These are phyloP conservation scores for Phymatocera aterrima DNA, from an alignment of 2,888 invertebrate species.

Conservation along the genomic window DNA sequence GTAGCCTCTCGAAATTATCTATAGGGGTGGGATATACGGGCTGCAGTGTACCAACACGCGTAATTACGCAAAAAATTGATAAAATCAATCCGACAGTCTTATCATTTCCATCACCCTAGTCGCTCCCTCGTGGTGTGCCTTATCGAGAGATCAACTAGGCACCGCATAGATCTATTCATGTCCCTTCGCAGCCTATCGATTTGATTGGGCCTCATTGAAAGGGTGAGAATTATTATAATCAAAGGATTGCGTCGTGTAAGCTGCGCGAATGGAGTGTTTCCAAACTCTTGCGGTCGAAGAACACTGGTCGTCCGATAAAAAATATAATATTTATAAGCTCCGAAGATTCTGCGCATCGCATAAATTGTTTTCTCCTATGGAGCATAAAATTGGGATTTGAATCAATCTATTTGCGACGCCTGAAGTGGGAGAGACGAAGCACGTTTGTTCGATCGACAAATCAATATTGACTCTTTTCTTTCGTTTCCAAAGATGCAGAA, in stretches of 20 bases:
- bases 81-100: conserved; percentile 66
- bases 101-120: conserved; percentile 68
- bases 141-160: conserved; percentile 70
- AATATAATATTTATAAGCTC: too few relatives aligned
- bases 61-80: conserved; percentile 73
- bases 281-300: too few relatives aligned
- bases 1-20: conserved; percentile 11
- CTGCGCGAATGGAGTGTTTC: conserved; percentile 27
- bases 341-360: too few relatives aligned
- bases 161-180: too few relatives aligned
- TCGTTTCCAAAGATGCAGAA: too few relatives aligned
- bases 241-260: conserved; percentile 45
- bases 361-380: too few relatives aligned
- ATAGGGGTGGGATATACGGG: not conserved
- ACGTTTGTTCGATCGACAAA: too few relatives aligned
- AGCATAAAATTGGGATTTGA: too few relatives aligned
- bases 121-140: conserved; percentile 65
- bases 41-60: conserved; percentile 67
- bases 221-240: conserved; percentile 56
- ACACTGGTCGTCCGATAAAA: too few relatives aligned
- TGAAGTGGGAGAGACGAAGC: too few relatives aligned
- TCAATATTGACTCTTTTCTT: too few relatives aligned
- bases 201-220: conserved; percentile 57
- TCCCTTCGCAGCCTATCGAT: conserved; percentile 49
- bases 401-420: too few relatives aligned